Evolutionary conservation across 2,888 invertebrate species (phyloP).

Genomic region (Cetonia aurata): DNA sequence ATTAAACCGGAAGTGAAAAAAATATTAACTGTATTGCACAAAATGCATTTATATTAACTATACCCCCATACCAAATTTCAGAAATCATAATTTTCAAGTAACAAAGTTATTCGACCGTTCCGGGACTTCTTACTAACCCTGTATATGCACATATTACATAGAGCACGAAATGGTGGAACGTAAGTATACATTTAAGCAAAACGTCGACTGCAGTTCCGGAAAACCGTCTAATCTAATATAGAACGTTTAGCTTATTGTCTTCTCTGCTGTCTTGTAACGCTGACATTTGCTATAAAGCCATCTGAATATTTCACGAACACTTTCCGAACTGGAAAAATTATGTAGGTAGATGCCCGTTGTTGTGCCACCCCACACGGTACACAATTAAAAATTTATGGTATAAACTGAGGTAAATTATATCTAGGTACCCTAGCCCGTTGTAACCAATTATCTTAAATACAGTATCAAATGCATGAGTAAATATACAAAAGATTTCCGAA

Average conservation of each 20-base stretch:
- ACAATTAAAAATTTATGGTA: background rate
- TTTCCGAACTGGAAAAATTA: conserved; percentile 17
- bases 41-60: too few species aligned
- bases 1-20: too few species aligned
- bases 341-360: background rate
- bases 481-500: too few species aligned
- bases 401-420: conserved; percentile 1
- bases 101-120: too few species aligned
- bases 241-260: conserved; percentile 6
- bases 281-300: conserved; percentile 9
- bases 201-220: background rate
- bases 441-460: background rate
- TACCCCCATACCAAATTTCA: too few species aligned
- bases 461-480: too few species aligned
- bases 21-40: too few species aligned
- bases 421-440: background rate
- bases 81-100: too few species aligned
- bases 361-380: background rate
- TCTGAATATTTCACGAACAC: conserved; percentile 23
- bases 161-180: too few species aligned
- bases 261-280: background rate
- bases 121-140: too few species aligned
- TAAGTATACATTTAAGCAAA: too few species aligned
- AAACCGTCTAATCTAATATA: conserved; percentile 2
- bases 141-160: background rate